Evolutionary conservation across 2,113 vertebrate genomes (phyloP), one percentile per base, ranked within the genome.

Genomic region (Sander lucioperca): DNA sequence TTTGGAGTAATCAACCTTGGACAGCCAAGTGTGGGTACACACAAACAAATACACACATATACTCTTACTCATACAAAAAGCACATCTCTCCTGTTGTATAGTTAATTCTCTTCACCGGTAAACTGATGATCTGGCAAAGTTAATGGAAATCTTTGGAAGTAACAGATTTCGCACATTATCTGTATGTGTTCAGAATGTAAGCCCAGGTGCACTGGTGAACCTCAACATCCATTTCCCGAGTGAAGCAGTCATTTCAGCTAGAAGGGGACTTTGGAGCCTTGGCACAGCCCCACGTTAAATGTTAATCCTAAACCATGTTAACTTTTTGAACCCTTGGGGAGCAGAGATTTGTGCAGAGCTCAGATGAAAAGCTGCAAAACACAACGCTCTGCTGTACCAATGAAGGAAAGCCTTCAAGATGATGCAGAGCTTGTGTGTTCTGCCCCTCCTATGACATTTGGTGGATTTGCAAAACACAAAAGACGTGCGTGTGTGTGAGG

Each of bases 181-280:
- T 59, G 58, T 53, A 0, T 53, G 54, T 68, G 72, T 70, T 23
- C 7, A 11, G 47, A 50, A 36, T 50, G 4, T 45, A 2, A 68
- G 43, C 13, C n/a, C 15, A 21, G 2, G 16, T 47, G 48, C 27
- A 6, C 1, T 1, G 59, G 70, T 75, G 25, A 82, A 74, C 57
- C 0, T 67, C 27, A 25, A 23, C 9, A 15, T 77, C 54, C 71
- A 30, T 43, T 62, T 70, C 48, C 59, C 0, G 4, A 64, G 68
- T 9, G 65, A 83, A 21, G 10, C 19, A 3, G 57, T 56, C 56
- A 7, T 33, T 77, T 67, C 21, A 69, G 61, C 70, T 8, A 2
- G 21, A 43, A 4, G 0, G 36, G 79, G 68, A 88, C 86, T 92
- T 90, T 89, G 88, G 33, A 81, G 76, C 72, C 39, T 68, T 15